Base-by-base conservation (phyloP, 2,888 invertebrate genomes). In the Drosophila engyochracea region DNA sequence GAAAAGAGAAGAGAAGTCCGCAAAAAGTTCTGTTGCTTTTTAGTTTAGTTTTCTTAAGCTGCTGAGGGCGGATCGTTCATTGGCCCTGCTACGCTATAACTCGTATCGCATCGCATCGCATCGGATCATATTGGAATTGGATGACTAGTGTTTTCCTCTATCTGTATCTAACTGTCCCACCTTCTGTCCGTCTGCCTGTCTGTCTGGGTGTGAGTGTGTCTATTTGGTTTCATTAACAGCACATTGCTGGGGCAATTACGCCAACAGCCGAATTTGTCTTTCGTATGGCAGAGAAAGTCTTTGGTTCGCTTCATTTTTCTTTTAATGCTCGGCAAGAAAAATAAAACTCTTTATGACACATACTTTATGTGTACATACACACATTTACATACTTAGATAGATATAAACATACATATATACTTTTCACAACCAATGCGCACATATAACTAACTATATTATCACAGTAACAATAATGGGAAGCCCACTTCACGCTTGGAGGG, bases 201-300 rank as follows among this genome's bases (percentile, higher is more conserved):
- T 30, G 33, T 51, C 63, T 51, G 33, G 51, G 67, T 47, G 54
- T 64, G 57, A 25, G 22, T 47, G 58, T 35, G 72, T 77, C 72
- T 73, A 79, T 79, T 70, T 80, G 70, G 76, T 85, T 90, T 88
- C 88, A 85, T 85, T 90, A 85, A 79, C 90, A 85, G 83, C 80
- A 71, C 83, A 85, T 86, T 85, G 85, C 76, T 73, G 74, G 58
- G 75, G 88, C 85, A 85, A 89, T 89, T 89, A 89, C 88, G 83
- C 67, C 88, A 82, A 87, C 75, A 77, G 80, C 76, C 85, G 60
- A 89, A 85, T 83, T 79, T 82, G 88, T 89, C 85, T 83, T 83
- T 90, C 90, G 85, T 90, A 87, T 81, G 75, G 68, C 83, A 72
- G 85, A 90, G 90, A 90, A 86, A 86, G 90, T 88, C 81, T 74